Evolutionary conservation across 2,888 invertebrate species (phyloP), one percentile per base, ranked within the genome.

Genomic region (Amitus sp.): DNA sequence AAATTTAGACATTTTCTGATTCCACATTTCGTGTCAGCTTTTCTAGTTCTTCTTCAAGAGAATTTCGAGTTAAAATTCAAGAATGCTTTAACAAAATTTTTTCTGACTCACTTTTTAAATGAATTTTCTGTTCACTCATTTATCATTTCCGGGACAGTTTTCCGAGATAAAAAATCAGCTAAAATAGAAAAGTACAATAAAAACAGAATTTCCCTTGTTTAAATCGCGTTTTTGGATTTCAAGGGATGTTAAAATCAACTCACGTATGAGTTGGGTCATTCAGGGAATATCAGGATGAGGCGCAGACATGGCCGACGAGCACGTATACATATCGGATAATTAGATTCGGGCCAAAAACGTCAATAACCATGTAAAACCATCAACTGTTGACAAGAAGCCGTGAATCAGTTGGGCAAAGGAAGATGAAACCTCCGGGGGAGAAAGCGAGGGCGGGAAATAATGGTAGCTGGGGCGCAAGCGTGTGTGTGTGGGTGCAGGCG

Each of bases 331-430:
- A 13, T 37, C 73, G 71, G 76, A 74, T 82, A 82, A 82, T 81
- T 80, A 72, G 76, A 81, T 82, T 82, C 74, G 68, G 71, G 73
- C 68, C 73, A 73, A 73, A 80, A 81, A 81, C 77, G 81, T 79
- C 81, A 80, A 80, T 82, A 80, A 80, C 80, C 81, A 73, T 77
- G 76, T 80, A 77, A 77, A 80, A 77, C 74, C 74, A 80, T 80
- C 79, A 79, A 70, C 71, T 71, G 69, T 69, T 47, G 61, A 66
- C 74, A 72, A 71, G 74, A 72, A 71, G 68, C 68, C 52, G 55
- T 62, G 70, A 70, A 69, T 68, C 68, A 71, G 70, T 73, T 73
- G 67, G 69, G 68, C 72, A 57, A 47, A 53, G 23, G 34, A 39
- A 61, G 55, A 50, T 54, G 57, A 53, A 49, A 54, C 23, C n/a